A percentile compares a stretch with the other conserved stretches of the same genome.
Conservation (phyloP, 2,113 vertebrate genomes). For the Menidia beryllina region DNA sequence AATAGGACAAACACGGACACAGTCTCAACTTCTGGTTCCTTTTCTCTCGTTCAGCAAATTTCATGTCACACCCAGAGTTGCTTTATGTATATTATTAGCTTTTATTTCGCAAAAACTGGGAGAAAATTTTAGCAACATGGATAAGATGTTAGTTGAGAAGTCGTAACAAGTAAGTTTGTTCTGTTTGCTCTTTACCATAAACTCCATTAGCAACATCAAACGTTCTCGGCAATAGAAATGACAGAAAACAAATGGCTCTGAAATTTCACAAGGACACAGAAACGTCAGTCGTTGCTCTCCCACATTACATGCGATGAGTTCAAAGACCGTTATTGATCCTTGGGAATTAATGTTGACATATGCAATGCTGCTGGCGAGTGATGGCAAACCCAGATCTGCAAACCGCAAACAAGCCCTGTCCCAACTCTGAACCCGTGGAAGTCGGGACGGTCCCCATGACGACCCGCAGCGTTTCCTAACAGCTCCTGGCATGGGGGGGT, state of each 20-base stretch:
- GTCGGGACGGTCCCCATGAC: too few relatives aligned
- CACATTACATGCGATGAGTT: constrained; percentile 37
- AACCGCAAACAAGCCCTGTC: constrained; percentile 46
- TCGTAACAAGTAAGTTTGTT: background rate
- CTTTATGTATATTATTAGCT: too few relatives aligned
- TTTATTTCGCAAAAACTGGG: background rate
- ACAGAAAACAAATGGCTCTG: constrained; percentile 21
- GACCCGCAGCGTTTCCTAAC: constrained; percentile 34
- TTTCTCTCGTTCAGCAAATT: too few relatives aligned
- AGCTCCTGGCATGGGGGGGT: constrained; percentile 13
- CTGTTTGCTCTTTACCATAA: constrained; percentile 18
- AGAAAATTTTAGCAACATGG: background rate
- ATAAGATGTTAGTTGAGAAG: background rate
- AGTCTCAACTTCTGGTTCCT: too few relatives aligned
- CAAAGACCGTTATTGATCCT: constrained; percentile 65
- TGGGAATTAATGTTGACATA: constrained; percentile 63
- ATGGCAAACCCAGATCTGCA: constrained; percentile 54
- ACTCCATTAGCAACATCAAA: constrained; percentile 45
- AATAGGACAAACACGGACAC: too few relatives aligned
- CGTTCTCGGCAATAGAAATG: constrained; percentile 16
- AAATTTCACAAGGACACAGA: constrained; percentile 28
- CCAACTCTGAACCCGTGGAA: constrained; percentile 38
- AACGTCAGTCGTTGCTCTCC: constrained; percentile 34
- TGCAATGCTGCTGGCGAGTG: constrained; percentile 43
- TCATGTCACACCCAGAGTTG: too few relatives aligned